phyloP scores from a whole-genome alignment of 1,140 invertebrate genomes.

The Trachymyrmex cornetzi region DNA sequence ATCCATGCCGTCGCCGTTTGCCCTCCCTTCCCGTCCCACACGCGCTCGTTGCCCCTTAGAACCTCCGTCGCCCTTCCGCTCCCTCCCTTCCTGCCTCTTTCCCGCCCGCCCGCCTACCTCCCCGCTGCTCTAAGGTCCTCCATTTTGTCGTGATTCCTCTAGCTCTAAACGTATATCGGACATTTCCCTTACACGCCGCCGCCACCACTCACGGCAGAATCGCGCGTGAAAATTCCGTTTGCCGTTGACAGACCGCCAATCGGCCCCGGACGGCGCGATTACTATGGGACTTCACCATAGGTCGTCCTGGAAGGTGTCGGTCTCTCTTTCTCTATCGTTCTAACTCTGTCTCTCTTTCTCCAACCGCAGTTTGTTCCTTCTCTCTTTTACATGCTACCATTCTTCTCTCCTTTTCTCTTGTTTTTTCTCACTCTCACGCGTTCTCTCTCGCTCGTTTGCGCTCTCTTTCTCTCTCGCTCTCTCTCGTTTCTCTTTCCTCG shows the following conservation, averaged over 20 bases:
- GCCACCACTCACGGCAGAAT: constrained; percentile 66
- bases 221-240: constrained; percentile 72
- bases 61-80: constrained; percentile 63
- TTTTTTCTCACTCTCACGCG: constrained; percentile 17
- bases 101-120: constrained; percentile 62
- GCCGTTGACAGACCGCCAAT: constrained; percentile 78
- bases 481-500: constrained; percentile 52
- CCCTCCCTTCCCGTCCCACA: constrained; percentile 53
- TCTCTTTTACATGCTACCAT: constrained; percentile 16
- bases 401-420: constrained; percentile 31
- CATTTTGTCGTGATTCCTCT: constrained; percentile 85
- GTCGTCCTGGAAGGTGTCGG: constrained; percentile 80
- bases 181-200: constrained; percentile 71
- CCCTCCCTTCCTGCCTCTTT: constrained; percentile 13
- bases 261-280: constrained; percentile 70
- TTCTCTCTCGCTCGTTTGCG: neutral
- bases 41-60: constrained; percentile 41
- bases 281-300: constrained; percentile 81
- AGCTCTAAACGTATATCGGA: constrained; percentile 79
- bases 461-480: constrained; percentile 28
- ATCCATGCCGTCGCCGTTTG: neutral
- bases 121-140: constrained; percentile 77
- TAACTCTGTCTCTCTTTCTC: constrained; percentile 48
- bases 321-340: constrained; percentile 66
- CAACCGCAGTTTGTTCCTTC: neutral